Evolutionary conservation across 2,113 vertebrate genomes (phyloP), one percentile per base, ranked within the genome.

Genomic region (Forbesichthys papilliferus): DNA sequence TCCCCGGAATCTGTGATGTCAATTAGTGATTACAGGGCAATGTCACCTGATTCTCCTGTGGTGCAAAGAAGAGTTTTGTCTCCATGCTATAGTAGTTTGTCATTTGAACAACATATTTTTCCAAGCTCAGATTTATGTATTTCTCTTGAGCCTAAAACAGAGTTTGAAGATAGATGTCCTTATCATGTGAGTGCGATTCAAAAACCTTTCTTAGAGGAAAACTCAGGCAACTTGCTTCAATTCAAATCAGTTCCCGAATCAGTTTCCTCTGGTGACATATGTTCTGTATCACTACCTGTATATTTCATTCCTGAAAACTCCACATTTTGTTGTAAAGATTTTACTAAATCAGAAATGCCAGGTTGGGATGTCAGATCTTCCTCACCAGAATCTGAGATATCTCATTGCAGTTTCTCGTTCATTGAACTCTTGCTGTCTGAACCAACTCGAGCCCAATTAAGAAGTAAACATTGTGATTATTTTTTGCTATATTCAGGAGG

Each of bases 321-420:
- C 16, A 42, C 34, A 11, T 52, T 54, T 9, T 11, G 11, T 27
- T 3, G 10, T 48, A 42, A 68, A 27, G 48, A 66, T 53, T 16
- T n/a, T 27, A 4, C 20, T 61, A n/a, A 53, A 34, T 34, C 27
- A 14, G 63, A 3, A 13, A 34, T 64, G 47, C 56, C 55, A 61
- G 69, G 84, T 3, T 49, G 1, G 4, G 70, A 82, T 66, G 60
- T 3, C 11, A 65, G 78, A 63, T 73, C 87, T 53, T 78, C 48
- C 42, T 86, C 88, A 33, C 86, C 87, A 62, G 85, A 86, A 48
- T 89, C 88, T 33, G 73, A 85, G 33, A 69, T 68, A 16, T 88
- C 88, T 71, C 86, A 88, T 67, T 86, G 81, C 61, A 90, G 88
- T 85, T 90, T 85, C 53, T 89, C 90, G 69, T 91, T 91, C 77